Evolutionary conservation across 2,888 invertebrate species (phyloP).

Genomic region (Poecilobothrus nobilitatus): DNA sequence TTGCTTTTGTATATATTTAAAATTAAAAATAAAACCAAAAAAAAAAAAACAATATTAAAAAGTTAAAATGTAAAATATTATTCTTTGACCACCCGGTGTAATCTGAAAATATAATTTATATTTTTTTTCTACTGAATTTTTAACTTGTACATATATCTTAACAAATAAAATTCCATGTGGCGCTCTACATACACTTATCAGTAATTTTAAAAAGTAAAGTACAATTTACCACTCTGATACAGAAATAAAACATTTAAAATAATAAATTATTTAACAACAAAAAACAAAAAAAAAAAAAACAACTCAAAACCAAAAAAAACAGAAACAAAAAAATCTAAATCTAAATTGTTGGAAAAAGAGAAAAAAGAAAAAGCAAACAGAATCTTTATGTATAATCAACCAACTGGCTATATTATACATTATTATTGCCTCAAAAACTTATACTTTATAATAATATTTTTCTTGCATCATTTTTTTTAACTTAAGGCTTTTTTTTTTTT

Average conservation of each 20-base stretch:
- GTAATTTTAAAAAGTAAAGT: neutral
- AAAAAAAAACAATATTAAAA: no score
- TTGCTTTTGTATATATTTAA: no score
- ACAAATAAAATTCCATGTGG: neutral
- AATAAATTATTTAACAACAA: no score
- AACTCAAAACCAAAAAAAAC: neutral
- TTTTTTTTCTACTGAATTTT: constrained; percentile 3
- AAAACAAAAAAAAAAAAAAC: no score
- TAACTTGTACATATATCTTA: neutral
- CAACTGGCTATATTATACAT: neutral
- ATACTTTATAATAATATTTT: neutral
- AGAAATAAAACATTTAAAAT: neutral
- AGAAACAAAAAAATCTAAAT: neutral
- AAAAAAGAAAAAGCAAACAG: neutral
- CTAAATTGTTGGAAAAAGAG: neutral
- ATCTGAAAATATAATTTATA: neutral
- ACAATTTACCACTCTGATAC: neutral
- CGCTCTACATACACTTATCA: constrained; percentile 3
- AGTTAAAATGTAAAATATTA: no score
- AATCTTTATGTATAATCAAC: neutral
- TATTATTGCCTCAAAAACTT: no score
- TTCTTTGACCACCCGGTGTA: constrained; percentile 4
- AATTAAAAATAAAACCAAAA: no score
- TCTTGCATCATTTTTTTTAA: neutral
- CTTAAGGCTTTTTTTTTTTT: neutral